phyloP scores from a whole-genome alignment of 2,113 vertebrate genomes.

The Chloebia gouldiae region DNA sequence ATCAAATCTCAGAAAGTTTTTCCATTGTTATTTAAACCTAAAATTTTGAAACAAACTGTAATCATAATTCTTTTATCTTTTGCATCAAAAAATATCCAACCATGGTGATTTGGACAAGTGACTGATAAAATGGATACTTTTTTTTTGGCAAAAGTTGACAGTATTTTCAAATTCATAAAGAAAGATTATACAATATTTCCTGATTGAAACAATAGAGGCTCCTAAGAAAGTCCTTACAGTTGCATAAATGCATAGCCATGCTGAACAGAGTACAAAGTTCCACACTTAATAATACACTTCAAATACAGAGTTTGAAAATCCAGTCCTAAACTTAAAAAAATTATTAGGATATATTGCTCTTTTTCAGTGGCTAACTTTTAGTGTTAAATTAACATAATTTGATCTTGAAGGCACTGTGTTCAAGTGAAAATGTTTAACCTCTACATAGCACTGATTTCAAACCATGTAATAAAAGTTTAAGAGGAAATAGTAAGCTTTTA shows the following conservation, averaged over 20 bases:
- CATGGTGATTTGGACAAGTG: background rate
- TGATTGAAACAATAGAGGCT: background rate
- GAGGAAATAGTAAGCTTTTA: constrained; percentile 33
- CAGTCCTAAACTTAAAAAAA: background rate
- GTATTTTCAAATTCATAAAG: background rate
- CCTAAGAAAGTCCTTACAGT: background rate
- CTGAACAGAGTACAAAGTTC: background rate
- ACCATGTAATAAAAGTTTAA: constrained; percentile 37
- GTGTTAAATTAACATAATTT: constrained; percentile 27
- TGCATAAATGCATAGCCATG: background rate
- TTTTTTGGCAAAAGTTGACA: background rate
- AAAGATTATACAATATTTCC: background rate
- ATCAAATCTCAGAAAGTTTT: background rate
- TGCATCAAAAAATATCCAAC: background rate
- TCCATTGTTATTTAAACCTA: background rate
- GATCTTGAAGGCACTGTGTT: background rate
- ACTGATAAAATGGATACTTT: background rate
- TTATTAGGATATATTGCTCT: background rate
- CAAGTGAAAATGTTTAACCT: constrained; percentile 42
- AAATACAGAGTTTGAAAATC: background rate
- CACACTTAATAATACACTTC: background rate
- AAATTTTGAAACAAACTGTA: background rate
- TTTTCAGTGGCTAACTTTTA: background rate
- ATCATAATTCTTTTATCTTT: background rate
- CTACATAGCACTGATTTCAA: constrained; percentile 13